Evolutionary conservation across 92 coral and sea anemone species (phyloP).

Genomic region (Epizoanthus stellaris): DNA sequence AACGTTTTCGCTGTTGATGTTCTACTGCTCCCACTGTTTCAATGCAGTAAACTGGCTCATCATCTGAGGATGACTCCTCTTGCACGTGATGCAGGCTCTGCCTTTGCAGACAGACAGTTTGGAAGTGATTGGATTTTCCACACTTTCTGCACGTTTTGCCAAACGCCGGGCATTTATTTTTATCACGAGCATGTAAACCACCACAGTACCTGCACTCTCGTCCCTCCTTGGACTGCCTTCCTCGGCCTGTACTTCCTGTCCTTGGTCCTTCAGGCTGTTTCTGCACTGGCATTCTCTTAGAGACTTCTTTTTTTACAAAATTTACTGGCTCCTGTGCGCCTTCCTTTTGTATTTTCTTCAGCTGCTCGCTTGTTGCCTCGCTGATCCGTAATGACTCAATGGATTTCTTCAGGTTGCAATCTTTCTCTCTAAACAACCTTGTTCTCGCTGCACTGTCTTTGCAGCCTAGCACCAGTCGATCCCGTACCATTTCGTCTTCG

Average conservation of each 20-base stretch:
- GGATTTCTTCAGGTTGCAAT: conserved; percentile 46
- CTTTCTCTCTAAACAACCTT: conserved; percentile 49
- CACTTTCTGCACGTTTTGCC: too few relatives aligned
- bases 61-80: too few relatives aligned
- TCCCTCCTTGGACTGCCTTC: too few relatives aligned
- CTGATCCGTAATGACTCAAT: too few relatives aligned
- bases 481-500: conserved; percentile 47
- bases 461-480: too few relatives aligned
- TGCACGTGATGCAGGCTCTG: too few relatives aligned
- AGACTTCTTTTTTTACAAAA: conserved; percentile 33
- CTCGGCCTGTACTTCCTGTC: not conserved
- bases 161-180: too few relatives aligned
- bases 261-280: too few relatives aligned
- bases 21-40: not conserved
- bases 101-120: too few relatives aligned
- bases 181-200: too few relatives aligned
- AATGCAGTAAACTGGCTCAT: not conserved
- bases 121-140: too few relatives aligned
- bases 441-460: conserved; percentile 45
- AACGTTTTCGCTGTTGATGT: conserved; percentile 8
- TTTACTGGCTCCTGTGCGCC: conserved; percentile 46
- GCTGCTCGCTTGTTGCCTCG: conserved; percentile 47
- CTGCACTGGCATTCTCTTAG: conserved; percentile 37
- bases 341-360: conserved; percentile 17
- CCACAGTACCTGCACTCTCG: not conserved